Evolutionary conservation across 2,113 vertebrate species (phyloP).

Genomic region (Megaceryle torquata): DNA sequence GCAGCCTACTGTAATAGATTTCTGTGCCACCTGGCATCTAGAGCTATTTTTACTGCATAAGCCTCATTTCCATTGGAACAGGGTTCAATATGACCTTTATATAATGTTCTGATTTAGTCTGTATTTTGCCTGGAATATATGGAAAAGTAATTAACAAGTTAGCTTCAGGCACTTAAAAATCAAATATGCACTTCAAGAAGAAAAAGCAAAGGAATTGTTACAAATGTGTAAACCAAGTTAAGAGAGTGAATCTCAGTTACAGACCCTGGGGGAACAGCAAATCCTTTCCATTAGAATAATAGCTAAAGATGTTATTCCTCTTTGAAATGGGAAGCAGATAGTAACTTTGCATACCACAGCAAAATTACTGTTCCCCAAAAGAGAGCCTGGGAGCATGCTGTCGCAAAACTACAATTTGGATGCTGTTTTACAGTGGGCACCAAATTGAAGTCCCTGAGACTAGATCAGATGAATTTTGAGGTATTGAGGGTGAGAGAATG

Average conservation of each 20-base stretch:
- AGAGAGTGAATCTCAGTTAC: background rate
- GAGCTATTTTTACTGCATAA: slow-evolving; percentile 22
- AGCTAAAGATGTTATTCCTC: background rate
- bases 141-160: slow-evolving; percentile 60
- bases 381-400: background rate
- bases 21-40: slow-evolving; percentile 14
- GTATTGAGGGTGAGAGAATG: background rate
- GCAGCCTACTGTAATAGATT: background rate
- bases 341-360: slow-evolving; percentile 5
- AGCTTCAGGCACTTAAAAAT: slow-evolving; percentile 12
- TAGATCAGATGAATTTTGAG: background rate
- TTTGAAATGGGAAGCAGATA: background rate
- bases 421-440: background rate
- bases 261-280: background rate
- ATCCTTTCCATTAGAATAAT: slow-evolving; percentile 18
- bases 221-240: background rate
- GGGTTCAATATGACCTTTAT: slow-evolving; percentile 7
- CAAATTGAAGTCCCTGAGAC: background rate
- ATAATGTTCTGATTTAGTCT: slow-evolving; percentile 19
- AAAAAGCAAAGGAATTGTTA: background rate
- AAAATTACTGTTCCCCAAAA: slow-evolving; percentile 5
- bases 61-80: slow-evolving; percentile 14
- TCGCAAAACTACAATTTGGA: background rate
- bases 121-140: slow-evolving; percentile 27
- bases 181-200: background rate